A percentile compares a stretch with the other conserved stretches of the same genome.
phyloP scores from a whole-genome alignment of 2,797 vertebrate genomes.

The Hippoglossus hippoglossus region DNA sequence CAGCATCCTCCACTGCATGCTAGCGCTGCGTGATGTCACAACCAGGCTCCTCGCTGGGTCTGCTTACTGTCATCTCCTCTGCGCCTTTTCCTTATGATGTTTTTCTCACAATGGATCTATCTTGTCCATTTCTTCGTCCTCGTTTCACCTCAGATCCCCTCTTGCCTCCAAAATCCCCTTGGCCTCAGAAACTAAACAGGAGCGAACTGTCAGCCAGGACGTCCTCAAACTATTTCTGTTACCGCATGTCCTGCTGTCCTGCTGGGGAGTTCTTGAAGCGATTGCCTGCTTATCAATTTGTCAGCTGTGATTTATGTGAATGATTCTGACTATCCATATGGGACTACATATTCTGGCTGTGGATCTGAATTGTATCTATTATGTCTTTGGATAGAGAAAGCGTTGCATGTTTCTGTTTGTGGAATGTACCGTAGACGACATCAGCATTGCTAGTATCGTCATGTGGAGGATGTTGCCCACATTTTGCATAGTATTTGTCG shows the following conservation, averaged over 20 bases:
- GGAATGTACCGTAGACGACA: slow-evolving; percentile 29
- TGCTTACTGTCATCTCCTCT: slow-evolving; percentile 52
- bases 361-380: slow-evolving; percentile 48
- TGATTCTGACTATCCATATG: slow-evolving; percentile 30
- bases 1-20: slow-evolving; percentile 74
- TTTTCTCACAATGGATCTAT: slow-evolving; percentile 60
- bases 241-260: slow-evolving; percentile 54
- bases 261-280: slow-evolving; percentile 52
- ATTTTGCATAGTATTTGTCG: slow-evolving; percentile 13
- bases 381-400: slow-evolving; percentile 31
- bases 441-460: slow-evolving; percentile 16
- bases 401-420: slow-evolving; percentile 24
- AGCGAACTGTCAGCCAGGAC: slow-evolving; percentile 55
- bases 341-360: slow-evolving; percentile 34
- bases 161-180: slow-evolving; percentile 33
- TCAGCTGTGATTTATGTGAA: slow-evolving; percentile 50
- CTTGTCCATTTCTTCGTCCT: slow-evolving; percentile 43
- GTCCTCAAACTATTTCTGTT: slow-evolving; percentile 46
- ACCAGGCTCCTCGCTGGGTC: slow-evolving; percentile 63
- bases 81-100: slow-evolving; percentile 30
- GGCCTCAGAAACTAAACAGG: slow-evolving; percentile 46
- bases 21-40: slow-evolving; percentile 71
- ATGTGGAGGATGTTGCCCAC: slow-evolving; percentile 30
- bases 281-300: slow-evolving; percentile 37
- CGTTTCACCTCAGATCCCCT: slow-evolving; percentile 44